Evolutionary conservation across 2,888 invertebrate genomes (phyloP), one percentile per base, ranked within the genome.

Genomic region (Melieria crassipennis): DNA sequence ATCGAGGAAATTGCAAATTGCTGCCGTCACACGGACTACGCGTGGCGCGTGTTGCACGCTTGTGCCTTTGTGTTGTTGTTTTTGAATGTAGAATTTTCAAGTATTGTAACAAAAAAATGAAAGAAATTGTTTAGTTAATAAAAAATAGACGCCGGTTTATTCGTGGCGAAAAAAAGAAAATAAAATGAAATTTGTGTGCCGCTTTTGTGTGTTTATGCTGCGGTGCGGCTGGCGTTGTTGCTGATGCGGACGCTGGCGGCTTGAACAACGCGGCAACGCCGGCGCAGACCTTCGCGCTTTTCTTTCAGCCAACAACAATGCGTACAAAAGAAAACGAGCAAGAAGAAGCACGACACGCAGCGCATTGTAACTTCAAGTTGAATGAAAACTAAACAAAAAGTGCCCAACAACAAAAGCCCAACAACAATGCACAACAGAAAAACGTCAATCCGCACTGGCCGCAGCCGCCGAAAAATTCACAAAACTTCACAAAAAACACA

Each of bases 211-310:
- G n/a, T 60, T 30, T 57, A 46, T 46, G 45, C 45, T 45, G 13
- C 45, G 48, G n/a, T 48, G 13, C 57, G 46, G 47, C 42, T 58
- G 43, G 42, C 47, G 60, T 43, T 60, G 66, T 30, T 58, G 57
- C 46, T 16, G 16, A 16, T 16, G 16, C 16, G 16, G 16, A 16
- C 16, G 16, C 16, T 45, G 45, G 45, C 62, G 52, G 50, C 58
- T 57, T 69, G 56, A 16, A 48, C 43, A 45, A 45, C 48, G 42
- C 5, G 9, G 30, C 30, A 16, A 57, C 9, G 30, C 30, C 45
- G 69, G n/a, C 47, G 55, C 13, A 73, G 73, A 73, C 74, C 74
- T 74, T 74, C 74, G 61, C 69, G 69, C 64, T 73, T 69, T 64
- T 66, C 68, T 70, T 63, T 42, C 56, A 66, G 30, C n/a, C 43